These are phyloP conservation scores for Xiphophorus maculatus DNA, from an alignment of 2,113 vertebrate species.

Conservation along the genomic window DNA sequence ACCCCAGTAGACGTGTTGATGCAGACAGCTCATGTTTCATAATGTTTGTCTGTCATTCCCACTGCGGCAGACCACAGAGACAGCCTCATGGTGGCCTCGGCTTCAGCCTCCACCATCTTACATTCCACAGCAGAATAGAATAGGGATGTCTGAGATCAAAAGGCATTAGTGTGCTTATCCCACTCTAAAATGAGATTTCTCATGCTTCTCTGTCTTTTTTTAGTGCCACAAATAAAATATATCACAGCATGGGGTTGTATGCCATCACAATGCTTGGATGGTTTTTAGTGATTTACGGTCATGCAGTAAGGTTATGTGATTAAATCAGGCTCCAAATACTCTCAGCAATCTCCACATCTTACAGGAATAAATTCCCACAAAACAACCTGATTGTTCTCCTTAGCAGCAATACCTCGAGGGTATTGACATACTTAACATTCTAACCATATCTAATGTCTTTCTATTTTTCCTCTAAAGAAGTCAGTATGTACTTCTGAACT, in stretches of 20 bases:
- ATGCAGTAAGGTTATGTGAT: constrained; percentile 44
- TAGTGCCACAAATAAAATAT: constrained; percentile 17
- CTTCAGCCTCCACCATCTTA: constrained; percentile 41
- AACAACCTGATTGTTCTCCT: constrained; percentile 4
- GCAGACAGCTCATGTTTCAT: constrained; percentile 49
- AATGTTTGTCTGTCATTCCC: constrained; percentile 43
- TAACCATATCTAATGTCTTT: background rate
- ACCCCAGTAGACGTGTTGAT: constrained; percentile 42
- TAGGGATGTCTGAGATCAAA: constrained; percentile 18
- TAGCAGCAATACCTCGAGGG: constrained; percentile 21
- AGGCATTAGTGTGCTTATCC: background rate
- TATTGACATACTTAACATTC: constrained; percentile 12
- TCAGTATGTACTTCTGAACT: background rate
- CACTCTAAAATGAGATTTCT: background rate
- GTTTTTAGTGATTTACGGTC: constrained; percentile 53
- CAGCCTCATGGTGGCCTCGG: constrained; percentile 51
- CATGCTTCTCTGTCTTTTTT: background rate
- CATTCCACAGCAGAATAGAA: constrained; percentile 49
- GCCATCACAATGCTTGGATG: constrained; percentile 47
- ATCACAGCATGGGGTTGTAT: constrained; percentile 25
- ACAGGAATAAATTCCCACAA: constrained; percentile 20
- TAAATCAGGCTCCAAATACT: constrained; percentile 54
- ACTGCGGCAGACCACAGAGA: constrained; percentile 62
- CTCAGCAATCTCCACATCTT: constrained; percentile 14
- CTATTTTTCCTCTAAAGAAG: background rate